Evolutionary conservation across 2,888 invertebrate species (phyloP).

Genomic region (Ligdia adustata): DNA sequence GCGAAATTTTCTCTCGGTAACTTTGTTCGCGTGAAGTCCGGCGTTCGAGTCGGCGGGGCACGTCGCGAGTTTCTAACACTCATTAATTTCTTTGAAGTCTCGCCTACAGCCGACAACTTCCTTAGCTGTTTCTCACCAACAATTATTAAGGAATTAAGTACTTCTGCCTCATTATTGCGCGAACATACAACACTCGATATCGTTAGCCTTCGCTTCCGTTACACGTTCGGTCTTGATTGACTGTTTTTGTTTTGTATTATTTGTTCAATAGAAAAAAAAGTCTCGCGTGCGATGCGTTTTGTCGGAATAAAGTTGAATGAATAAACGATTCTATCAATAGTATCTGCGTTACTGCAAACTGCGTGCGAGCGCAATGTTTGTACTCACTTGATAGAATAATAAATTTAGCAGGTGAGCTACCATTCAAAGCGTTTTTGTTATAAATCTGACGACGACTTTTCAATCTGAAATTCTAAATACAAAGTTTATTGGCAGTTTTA

Average conservation of each 20-base stretch:
- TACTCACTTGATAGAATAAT: slow-evolving; percentile 15
- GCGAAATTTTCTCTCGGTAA: slow-evolving; percentile 67
- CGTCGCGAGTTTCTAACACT: slow-evolving; percentile 80
- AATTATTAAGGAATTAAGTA: slow-evolving; percentile 79
- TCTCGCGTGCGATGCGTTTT: slow-evolving; percentile 4
- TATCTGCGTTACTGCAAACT: slow-evolving; percentile 10
- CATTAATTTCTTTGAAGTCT: slow-evolving; percentile 82
- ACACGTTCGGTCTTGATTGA: slow-evolving; percentile 52
- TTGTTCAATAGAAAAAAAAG: slow-evolving; percentile 15
- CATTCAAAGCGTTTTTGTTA: neutral
- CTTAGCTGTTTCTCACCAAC: slow-evolving; percentile 66
- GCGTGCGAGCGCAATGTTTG: slow-evolving; percentile 10
- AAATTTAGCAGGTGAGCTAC: slow-evolving; percentile 14
- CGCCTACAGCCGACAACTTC: slow-evolving; percentile 71
- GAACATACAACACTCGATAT: slow-evolving; percentile 58
- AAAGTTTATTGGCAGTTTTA: slow-evolving; percentile 25
- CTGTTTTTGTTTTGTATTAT: slow-evolving; percentile 51
- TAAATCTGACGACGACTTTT: neutral
- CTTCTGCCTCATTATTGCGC: slow-evolving; percentile 69
- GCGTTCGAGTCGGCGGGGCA: slow-evolving; percentile 77
- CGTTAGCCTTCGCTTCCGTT: slow-evolving; percentile 50
- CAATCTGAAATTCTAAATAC: neutral
- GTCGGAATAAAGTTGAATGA: slow-evolving; percentile 11
- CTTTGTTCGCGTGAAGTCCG: slow-evolving; percentile 82
- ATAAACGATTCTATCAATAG: slow-evolving; percentile 13